phyloP scores from a whole-genome alignment of 1,140 invertebrate species.

The Tetragonula clypearis region DNA sequence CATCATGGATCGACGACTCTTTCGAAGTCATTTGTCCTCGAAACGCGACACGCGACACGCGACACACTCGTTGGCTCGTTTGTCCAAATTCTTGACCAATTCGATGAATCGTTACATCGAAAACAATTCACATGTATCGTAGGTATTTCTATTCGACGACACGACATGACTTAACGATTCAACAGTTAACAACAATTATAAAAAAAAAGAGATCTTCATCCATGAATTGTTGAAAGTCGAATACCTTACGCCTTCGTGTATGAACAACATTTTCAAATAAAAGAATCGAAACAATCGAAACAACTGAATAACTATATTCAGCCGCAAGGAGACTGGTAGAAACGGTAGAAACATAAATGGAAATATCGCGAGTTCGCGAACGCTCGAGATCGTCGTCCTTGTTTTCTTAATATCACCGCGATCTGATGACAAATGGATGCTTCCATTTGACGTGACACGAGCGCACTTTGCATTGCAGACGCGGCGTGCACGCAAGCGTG shows the following conservation, averaged over 20 bases:
- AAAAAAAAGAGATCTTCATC: background rate
- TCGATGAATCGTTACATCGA: constrained; percentile 6
- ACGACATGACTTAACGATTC: no score
- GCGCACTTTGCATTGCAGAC: constrained; percentile 21
- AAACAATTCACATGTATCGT: background rate
- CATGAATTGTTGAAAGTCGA: no score
- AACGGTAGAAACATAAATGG: no score
- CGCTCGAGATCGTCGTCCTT: background rate
- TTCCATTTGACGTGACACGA: constrained; percentile 5
- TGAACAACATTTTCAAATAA: no score
- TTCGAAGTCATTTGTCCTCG: background rate
- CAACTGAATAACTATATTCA: background rate
- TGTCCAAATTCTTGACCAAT: background rate
- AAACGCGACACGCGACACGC: background rate
- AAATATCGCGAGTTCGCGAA: background rate
- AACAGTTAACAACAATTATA: background rate
- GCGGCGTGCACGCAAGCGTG: no score
- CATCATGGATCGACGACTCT: background rate
- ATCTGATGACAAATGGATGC: background rate
- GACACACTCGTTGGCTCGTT: no score
- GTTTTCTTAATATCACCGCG: background rate
- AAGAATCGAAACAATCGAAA: background rate
- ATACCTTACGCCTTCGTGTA: no score
- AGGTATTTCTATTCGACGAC: background rate
- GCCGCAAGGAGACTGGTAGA: background rate